Conservation (phyloP, 2,113 vertebrate genomes). For the Acanthisitta chloris region DNA sequence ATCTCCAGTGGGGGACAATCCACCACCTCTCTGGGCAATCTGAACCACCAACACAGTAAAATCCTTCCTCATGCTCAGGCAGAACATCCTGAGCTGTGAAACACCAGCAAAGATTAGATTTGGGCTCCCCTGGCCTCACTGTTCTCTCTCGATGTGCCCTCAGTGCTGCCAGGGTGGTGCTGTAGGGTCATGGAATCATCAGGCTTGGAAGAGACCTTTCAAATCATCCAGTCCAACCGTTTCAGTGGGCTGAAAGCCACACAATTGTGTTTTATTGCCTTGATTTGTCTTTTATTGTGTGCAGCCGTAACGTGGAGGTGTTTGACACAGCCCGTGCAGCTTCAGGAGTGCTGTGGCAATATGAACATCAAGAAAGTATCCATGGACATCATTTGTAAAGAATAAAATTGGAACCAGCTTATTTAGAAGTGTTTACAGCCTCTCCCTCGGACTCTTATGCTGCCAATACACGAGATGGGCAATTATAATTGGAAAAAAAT, state of each 20-base stretch:
- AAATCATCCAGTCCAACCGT: too few species aligned
- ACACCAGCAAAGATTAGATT: background rate
- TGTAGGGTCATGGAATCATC: too few species aligned
- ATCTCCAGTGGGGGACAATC: too few species aligned
- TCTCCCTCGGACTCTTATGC: background rate
- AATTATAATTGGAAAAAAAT: background rate
- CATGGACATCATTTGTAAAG: background rate
- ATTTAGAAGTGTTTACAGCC: background rate
- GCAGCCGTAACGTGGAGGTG: fast-evolving
- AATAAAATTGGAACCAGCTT: background rate
- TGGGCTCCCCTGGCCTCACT: fast-evolving
- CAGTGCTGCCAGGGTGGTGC: too few species aligned
- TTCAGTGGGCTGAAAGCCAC: background rate
- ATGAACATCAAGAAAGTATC: background rate
- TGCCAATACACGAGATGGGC: background rate
- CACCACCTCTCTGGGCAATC: too few species aligned
- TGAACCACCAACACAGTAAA: too few species aligned
- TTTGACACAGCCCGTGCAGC: background rate
- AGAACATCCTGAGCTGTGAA: background rate
- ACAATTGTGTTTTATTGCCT: background rate
- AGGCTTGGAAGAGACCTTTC: too few species aligned
- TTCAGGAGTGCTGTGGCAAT: background rate
- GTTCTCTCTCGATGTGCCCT: too few species aligned
- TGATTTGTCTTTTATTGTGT: background rate
- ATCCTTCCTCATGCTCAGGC: too few species aligned